phyloP scores from a whole-genome alignment of 2,888 invertebrate species.

The Arge pagana region DNA sequence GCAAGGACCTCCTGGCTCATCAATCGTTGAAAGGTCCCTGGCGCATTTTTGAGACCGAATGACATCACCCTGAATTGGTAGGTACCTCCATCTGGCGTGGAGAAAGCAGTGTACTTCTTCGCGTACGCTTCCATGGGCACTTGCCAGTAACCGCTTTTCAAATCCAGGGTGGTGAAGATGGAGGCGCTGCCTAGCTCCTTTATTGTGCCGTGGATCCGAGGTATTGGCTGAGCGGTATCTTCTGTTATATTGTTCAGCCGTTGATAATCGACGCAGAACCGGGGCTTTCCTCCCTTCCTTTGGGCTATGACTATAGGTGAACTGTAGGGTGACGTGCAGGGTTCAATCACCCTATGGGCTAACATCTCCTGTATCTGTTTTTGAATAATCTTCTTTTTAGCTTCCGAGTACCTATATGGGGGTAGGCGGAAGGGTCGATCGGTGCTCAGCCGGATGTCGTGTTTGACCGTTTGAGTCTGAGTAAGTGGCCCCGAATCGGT shows the following conservation, averaged over 20 bases:
- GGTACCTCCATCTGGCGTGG: slow-evolving; percentile 37
- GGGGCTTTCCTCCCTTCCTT: slow-evolving; percentile 22
- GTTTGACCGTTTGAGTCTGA: slow-evolving; percentile 8
- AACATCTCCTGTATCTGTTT: slow-evolving; percentile 31
- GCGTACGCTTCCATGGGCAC: slow-evolving; percentile 34
- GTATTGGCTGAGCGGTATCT: slow-evolving; percentile 31
- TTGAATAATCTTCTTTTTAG: slow-evolving; percentile 24
- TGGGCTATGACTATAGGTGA: slow-evolving; percentile 29
- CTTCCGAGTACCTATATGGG: slow-evolving; percentile 14
- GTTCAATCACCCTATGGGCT: slow-evolving; percentile 29
- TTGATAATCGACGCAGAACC: slow-evolving; percentile 34
- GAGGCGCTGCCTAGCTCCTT: slow-evolving; percentile 37
- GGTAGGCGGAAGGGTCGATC: slow-evolving; percentile 14
- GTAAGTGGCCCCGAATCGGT: neutral
- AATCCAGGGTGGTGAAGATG: slow-evolving; percentile 42
- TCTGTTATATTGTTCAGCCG: slow-evolving; percentile 33
- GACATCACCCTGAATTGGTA: slow-evolving; percentile 43
- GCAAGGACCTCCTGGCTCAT: slow-evolving; percentile 35
- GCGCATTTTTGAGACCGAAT: slow-evolving; percentile 40
- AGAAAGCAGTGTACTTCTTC: slow-evolving; percentile 37
- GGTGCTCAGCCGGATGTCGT: slow-evolving; percentile 15
- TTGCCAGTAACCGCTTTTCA: slow-evolving; percentile 45
- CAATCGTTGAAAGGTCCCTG: slow-evolving; percentile 40
- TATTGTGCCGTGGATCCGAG: slow-evolving; percentile 33
- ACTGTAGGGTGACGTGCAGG: slow-evolving; percentile 26